Evolutionary conservation across 2,113 vertebrate genomes (phyloP), one percentile per base, ranked within the genome.

Genomic region (Takifugu bimaculatus): DNA sequence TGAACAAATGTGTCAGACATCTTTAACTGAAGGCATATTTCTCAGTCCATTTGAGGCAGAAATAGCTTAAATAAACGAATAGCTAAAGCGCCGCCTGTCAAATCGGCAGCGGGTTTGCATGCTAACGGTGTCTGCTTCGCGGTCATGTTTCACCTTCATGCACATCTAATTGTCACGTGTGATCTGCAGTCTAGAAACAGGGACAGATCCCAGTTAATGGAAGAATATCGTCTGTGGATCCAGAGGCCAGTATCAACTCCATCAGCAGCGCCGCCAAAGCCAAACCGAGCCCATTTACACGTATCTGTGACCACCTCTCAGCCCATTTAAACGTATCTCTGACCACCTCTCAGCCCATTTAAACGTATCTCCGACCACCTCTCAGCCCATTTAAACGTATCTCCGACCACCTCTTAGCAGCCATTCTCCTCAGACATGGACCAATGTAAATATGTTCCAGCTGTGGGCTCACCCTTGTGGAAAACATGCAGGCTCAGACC

Each of bases 401-500:
- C 63, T 63, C 12, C 0, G 2, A 60, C 65, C 20, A 65, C 56
- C 77, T 72, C 78, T 62, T 68, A 82, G 75, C 71, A 51, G 25
- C 59, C 72, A 75, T 72, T 80, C 65, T 55, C 58, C 74, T 72
- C 74, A 82, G 54, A 68, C 61, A 57, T 44, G 66, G 70, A 63
- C 48, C 60, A 32, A 28, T 10, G 50, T 20, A 9, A 50, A 35
- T 54, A 11, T 61, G 68, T 69, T 75, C 48, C 60, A 65, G 63
- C 50, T 65, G 63, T 5, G 53, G 63, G 82, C 76, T 80, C 82
- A 79, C 80, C 82, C 85, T 45, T 67, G 82, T 80, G 68, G 82
- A 78, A 77, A 77, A 79, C 82, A 74, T 83, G 85, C 79, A 77
- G 80, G 78, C 80, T 83, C 74, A 72, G 78, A 71, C 70, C 82